Base-by-base conservation (phyloP, 2,113 vertebrate genomes). In the Thryonomys swinderianus region DNA sequence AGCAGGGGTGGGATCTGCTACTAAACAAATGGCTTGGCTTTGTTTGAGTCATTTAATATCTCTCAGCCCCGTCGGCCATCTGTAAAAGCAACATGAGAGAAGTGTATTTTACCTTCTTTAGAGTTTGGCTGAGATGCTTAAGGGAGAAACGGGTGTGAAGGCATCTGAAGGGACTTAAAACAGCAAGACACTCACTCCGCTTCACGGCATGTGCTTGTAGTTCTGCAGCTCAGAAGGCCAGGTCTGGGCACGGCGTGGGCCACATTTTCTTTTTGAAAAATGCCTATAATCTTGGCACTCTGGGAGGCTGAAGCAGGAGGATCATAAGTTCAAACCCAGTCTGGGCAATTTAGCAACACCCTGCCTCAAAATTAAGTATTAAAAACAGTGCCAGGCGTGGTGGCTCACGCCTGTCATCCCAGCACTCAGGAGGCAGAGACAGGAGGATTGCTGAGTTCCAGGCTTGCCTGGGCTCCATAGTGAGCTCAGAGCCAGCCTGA, bases 171-270 rank as follows among this genome's bases (percentile, higher is more conserved):
- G 20, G 5, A n/a, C 90, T 85, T 62, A n/a, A 62, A 62, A 55
- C 61, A 51, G 9, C 13, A 32, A 48, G 16, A 18, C 5, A 59
- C 59, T n/a, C 57, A 23, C n/a, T 9, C 21, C 2, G 13, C 13
- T 1, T 23, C 13, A 2, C 3, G 42, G 17, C 32, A 16, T 18
- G 2, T 2, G 21, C 69, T 21, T 66, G 11, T 2, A 57, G 37
- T 1, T 9, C 20, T 0, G 42, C 2, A 11, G 23, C 81, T 20
- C 5, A 3, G 23, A 51, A 55, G 34, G 27, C 45, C 12, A n/a
- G 66, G 37, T 66, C 45, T 51, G 57, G 66, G 71, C 21, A 40
- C 40, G 48, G 64, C 14, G 37, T 30, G 9, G 67, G 45, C n/a
- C 37, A 37, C 37, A 16, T 1, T 16, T n/a, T 34, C 20, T n/a